Percentiles rank a stretch among this genome's conserved stretches.
Conservation (phyloP, 2,113 vertebrate genomes). For the Synchiropus splendidus region DNA sequence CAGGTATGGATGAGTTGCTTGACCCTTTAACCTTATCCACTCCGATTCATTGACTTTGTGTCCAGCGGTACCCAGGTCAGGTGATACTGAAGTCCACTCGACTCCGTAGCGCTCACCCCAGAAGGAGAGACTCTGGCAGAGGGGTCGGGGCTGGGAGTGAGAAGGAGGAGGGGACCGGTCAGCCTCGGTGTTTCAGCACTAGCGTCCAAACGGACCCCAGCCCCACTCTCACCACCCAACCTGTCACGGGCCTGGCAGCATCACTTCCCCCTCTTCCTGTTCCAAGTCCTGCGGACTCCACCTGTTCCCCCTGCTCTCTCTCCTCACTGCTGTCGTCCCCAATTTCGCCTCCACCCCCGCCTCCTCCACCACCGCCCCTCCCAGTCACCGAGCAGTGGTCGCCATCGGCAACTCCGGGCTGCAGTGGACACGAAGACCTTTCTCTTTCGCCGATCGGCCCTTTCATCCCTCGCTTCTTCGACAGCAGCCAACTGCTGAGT, state of each 20-base stretch:
- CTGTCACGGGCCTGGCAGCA: slow-evolving; percentile 49
- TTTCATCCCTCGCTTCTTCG: slow-evolving; percentile 79
- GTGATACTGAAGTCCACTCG: slow-evolving; percentile 92
- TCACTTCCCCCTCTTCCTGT: slow-evolving; percentile 49
- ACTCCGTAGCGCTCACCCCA: slow-evolving; percentile 68
- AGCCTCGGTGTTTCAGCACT: slow-evolving; percentile 65
- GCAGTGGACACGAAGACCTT: slow-evolving; percentile 50
- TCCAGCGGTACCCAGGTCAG: slow-evolving; percentile 87
- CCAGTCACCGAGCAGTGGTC: slow-evolving; percentile 47
- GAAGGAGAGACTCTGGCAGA: slow-evolving; percentile 60
- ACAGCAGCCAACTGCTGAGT: slow-evolving; percentile 87
- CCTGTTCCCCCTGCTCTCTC: slow-evolving; percentile 51
- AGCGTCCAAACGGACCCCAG: slow-evolving; percentile 68
- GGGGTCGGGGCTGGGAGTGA: slow-evolving; percentile 22
- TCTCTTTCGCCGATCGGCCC: slow-evolving; percentile 57
- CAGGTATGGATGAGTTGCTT: slow-evolving; percentile 70
- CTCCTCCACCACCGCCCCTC: slow-evolving; percentile 55
- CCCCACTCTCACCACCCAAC: slow-evolving; percentile 65
- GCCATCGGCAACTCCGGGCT: slow-evolving; percentile 39
- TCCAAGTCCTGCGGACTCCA: slow-evolving; percentile 45
- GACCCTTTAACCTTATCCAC: neutral
- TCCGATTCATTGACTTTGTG: neutral
- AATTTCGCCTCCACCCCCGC: slow-evolving; percentile 57
- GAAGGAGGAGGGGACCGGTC: slow-evolving; percentile 24
- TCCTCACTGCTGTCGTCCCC: slow-evolving; percentile 43